A percentile compares a stretch with the other conserved stretches of the same genome.
Conservation (phyloP, 1,140 invertebrate species). For the Dufourea novaeangliae region DNA sequence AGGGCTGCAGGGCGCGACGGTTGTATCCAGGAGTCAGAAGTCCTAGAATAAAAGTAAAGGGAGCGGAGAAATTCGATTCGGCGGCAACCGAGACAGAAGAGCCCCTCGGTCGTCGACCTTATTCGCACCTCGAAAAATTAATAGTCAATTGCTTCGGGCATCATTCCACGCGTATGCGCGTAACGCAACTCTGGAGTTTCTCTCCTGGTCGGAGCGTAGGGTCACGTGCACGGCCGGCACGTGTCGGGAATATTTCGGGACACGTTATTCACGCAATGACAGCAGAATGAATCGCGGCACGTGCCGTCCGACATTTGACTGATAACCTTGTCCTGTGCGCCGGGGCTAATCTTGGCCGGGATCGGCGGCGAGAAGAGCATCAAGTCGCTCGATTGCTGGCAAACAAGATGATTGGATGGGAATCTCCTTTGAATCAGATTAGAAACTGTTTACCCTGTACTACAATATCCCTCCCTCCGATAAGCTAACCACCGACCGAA, state of each 20-base stretch:
- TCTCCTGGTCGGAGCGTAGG: constrained; percentile 17
- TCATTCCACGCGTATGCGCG: neutral
- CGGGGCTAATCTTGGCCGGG: constrained; percentile 63
- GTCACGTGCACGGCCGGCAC: constrained; percentile 63
- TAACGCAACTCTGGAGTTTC: constrained; percentile 1
- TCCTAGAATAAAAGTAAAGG: neutral
- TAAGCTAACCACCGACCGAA: neutral
- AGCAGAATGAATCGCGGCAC: constrained; percentile 79
- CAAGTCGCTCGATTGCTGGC: constrained; percentile 40
- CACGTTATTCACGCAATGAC: constrained; percentile 79
- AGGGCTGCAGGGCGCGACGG: neutral
- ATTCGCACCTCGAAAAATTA: constrained; percentile 36
- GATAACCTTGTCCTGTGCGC: constrained; percentile 68
- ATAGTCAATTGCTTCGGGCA: constrained; percentile 3
- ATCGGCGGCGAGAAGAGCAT: neutral
- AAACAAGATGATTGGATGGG: constrained; percentile 23
- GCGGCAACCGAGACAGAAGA: neutral
- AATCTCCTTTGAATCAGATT: neutral
- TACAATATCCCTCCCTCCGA: neutral
- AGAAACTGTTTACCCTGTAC: constrained; percentile 15
- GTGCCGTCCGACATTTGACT: constrained; percentile 76
- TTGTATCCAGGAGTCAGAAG: too few species aligned
- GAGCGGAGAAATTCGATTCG: constrained; percentile 8
- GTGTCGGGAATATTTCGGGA: constrained; percentile 75
- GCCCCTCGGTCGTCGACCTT: neutral